Base-by-base conservation (phyloP, 2,797 vertebrate genomes). In the Taenioides sp. region DNA sequence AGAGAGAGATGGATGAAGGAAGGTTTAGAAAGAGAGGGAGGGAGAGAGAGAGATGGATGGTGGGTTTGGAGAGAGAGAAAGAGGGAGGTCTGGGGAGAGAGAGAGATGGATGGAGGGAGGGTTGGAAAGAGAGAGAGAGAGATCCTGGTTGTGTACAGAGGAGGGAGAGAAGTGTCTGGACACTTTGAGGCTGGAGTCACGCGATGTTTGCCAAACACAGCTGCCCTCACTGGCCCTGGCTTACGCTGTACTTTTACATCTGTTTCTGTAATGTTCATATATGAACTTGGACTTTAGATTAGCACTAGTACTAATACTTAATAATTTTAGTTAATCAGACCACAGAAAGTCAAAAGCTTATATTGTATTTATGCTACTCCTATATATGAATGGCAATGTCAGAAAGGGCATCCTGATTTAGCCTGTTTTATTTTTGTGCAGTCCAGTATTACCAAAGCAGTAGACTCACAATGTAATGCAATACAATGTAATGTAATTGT, bases 161-260 rank as follows among this genome's bases (percentile, higher is more conserved):
- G n/a, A 66, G 72, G 67, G 63, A 79, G 79, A 84, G 54, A 57
- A 57, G 22, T 57, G 80, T 84, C 86, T 84, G 85, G 80, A 86
- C 87, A 80, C 84, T 86, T 92, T 72, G 2, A 88, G 86, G 91
- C 85, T 27, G 71, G 87, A 92, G 92, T 94, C 93, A 94, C 91
- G 91, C 93, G 69, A 94, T 90, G 89, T 92, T 92, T 92, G 88
- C 89, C 89, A 92, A 93, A 93, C 89, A 92, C 90, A 91, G 88
- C 90, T 92, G 92, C 91, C 88, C 90, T 90, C 80, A 1, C 61
- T 83, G 86, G 86, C 87, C 87, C 81, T 81, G 71, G 72, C 75
- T 28, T 34, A 57, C 27, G 74, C 71, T 85, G 81, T 34, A 65
- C 55, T 73, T 22, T 74, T 67, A 58, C 55, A 31, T 75, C 62